Evolutionary conservation across 2,888 invertebrate genomes (phyloP), one percentile per base, ranked within the genome.

Genomic region (Melitaea athalia): DNA sequence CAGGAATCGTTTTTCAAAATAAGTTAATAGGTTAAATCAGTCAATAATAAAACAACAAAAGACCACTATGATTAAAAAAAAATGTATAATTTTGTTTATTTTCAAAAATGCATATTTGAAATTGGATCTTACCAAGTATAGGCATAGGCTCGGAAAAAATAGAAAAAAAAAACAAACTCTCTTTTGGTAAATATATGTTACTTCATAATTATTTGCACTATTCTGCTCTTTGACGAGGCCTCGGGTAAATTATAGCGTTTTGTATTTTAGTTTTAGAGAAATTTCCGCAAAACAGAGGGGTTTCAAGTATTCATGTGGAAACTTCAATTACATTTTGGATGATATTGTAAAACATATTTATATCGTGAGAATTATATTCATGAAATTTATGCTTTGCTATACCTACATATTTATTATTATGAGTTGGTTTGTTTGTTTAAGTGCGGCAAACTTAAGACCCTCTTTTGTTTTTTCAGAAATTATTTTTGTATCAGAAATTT

Each of bases 181-280:
- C 8, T 38, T 38, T 38, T 8, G 38, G 38, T 38, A 38, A 38
- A 57, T 38, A 47, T 49, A 57, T 42, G 14, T n/a, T 59, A 59
- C 47, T 64, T 64, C 14, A 59, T 43, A 65, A 52, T 43, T 65
- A 59, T 59, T 43, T 52, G 33, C 24, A 59, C 17, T 59, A 64
- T 65, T 52, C 59, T 52, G n/a, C n/a, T n/a, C 52, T 60, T 60
- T 33, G 64, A 47, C 59, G 57, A 59, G 59, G 59, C 50, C 52
- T 43, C 43, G 43, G 59, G 52, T 64, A 59, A 65, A 65, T 50
- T n/a, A 64, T 11, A 49, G 38, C n/a, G 52, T 65, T 65, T 59
- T 59, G 59, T 31, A 50, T 52, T 52, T 17, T 33, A 59, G 57
- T 42, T n/a, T 33, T 24, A 17, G 53, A 14, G 53, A 24, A 63